phyloP scores from a whole-genome alignment of 2,113 vertebrate species.

The Electrona antarctica region DNA sequence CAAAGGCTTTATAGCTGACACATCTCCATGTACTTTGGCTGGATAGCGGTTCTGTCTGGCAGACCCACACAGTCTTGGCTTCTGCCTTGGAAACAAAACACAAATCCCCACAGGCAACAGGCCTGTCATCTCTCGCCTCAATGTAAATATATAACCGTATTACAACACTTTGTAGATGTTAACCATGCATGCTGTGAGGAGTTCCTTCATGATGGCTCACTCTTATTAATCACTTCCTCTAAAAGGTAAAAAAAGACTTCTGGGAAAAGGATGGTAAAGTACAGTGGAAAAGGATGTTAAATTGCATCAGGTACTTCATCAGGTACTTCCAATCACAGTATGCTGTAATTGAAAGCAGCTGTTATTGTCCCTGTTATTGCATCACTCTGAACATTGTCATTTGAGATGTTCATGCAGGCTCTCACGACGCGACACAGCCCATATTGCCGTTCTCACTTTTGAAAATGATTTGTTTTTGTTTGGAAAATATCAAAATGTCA shows the following conservation, averaged over 20 bases:
- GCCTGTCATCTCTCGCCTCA: slow-evolving; percentile 61
- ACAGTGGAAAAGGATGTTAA: slow-evolving; percentile 19
- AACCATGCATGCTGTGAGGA: slow-evolving; percentile 45
- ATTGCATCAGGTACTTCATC: slow-evolving; percentile 38
- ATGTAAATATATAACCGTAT: slow-evolving; percentile 73
- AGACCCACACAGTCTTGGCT: slow-evolving; percentile 60
- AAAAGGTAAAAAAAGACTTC: slow-evolving; percentile 52
- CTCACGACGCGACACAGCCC: too few species aligned
- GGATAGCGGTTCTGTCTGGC: slow-evolving; percentile 57
- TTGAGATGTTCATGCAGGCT: slow-evolving; percentile 51
- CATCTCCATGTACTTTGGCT: slow-evolving; percentile 52
- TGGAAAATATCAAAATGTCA: too few species aligned
- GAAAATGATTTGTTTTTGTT: too few species aligned
- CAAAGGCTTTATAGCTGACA: slow-evolving; percentile 50
- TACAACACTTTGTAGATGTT: slow-evolving; percentile 56
- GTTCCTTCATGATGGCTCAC: slow-evolving; percentile 46
- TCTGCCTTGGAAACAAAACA: slow-evolving; percentile 65
- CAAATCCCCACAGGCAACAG: slow-evolving; percentile 60
- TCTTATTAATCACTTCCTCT: slow-evolving; percentile 76
- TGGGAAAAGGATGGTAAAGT: slow-evolving; percentile 63
- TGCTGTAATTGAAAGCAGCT: slow-evolving; percentile 56
- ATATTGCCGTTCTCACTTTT: too few species aligned
- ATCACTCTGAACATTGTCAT: slow-evolving; percentile 63
- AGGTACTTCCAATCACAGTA: slow-evolving; percentile 39
- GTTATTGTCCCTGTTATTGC: slow-evolving; percentile 36